These are phyloP conservation scores for Megatriorchis doriae DNA, from an alignment of 2,113 vertebrate species.

Conservation along the genomic window DNA sequence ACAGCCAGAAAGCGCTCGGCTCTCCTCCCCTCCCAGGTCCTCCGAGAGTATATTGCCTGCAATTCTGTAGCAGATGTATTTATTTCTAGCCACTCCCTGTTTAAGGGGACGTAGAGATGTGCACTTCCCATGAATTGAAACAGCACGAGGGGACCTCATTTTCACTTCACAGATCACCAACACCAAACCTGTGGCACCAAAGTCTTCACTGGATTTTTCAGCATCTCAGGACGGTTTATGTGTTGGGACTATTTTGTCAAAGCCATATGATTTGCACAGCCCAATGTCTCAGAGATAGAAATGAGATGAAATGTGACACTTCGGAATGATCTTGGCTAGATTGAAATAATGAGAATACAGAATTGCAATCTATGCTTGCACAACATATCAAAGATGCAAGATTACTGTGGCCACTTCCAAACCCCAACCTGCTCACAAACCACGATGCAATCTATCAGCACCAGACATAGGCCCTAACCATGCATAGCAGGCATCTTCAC, in stretches of 20 bases:
- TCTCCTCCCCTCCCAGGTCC: neutral
- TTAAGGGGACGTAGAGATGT: neutral
- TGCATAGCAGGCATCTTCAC: neutral
- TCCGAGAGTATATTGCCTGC: fast-evolving
- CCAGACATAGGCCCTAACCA: neutral
- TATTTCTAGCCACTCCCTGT: neutral
- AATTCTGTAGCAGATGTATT: neutral
- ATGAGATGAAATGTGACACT: neutral
- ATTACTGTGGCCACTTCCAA: neutral
- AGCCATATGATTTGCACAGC: neutral
- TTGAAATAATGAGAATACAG: neutral
- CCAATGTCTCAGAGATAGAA: neutral
- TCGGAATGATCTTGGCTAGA: neutral
- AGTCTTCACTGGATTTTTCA: neutral
- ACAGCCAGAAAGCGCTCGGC: fast-evolving
- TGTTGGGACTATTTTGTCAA: neutral
- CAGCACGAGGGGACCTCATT: neutral
- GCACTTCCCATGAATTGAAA: neutral
- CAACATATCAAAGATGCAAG: neutral
- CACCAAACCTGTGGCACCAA: fast-evolving
- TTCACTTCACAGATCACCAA: neutral
- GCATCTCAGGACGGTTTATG: fast-evolving
- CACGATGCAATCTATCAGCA: neutral
- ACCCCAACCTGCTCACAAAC: neutral
- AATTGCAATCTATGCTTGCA: neutral